A percentile compares a stretch with the other conserved stretches of the same genome.
Evolutionary conservation across 2,113 vertebrate genomes (phyloP).

Genomic region (Ictidomys tridecemlineatus): DNA sequence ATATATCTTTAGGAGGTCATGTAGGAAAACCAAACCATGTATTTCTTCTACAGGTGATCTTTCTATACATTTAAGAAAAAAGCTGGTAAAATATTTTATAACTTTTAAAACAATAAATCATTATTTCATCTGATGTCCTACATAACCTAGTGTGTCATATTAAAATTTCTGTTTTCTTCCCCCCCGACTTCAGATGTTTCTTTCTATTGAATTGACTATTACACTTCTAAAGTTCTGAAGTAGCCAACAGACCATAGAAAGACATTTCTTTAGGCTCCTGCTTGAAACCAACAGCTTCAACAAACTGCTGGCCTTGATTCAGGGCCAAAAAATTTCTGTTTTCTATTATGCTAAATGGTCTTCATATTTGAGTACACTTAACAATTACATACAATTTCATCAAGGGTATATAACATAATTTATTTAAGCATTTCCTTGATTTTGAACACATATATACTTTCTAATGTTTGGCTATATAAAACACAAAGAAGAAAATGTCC

Average conservation of each 20-base stretch:
- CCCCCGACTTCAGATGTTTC: too few species aligned
- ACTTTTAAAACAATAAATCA: constrained; percentile 24
- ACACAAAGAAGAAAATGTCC: not conserved
- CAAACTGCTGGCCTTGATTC: too few species aligned
- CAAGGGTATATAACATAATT: not conserved
- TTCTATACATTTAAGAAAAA: not conserved
- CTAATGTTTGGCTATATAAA: not conserved
- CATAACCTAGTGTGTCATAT: not conserved
- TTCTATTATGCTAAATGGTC: constrained; percentile 1
- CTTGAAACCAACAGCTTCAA: too few species aligned
- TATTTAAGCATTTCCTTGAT: not conserved
- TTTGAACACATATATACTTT: not conserved
- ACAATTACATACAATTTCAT: not conserved
- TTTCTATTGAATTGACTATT: too few species aligned
- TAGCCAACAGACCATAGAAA: too few species aligned
- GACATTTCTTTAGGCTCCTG: too few species aligned
- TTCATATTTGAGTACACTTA: not conserved
- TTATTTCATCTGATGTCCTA: not conserved
- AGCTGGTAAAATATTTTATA: not conserved
- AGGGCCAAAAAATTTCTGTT: not conserved
- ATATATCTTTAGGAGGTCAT: not conserved
- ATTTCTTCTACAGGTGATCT: not conserved
- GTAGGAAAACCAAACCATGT: not conserved
- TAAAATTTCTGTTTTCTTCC: not conserved
- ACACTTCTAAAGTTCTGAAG: too few species aligned